Base-by-base conservation (phyloP, 1,140 invertebrate species). In the Mercenaria mercenaria region DNA sequence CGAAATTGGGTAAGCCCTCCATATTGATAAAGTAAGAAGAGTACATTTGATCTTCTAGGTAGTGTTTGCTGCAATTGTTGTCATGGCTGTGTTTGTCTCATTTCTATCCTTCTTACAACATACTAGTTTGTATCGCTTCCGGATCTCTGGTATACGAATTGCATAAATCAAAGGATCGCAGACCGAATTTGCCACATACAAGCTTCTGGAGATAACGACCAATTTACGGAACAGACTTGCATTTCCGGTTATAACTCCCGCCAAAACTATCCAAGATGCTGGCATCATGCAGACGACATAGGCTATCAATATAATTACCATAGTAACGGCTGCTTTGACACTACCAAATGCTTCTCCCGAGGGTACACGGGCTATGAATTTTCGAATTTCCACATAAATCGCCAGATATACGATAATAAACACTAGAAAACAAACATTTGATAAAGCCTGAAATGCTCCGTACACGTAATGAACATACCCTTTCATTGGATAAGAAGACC, bases 401-500 rank as follows among this genome's bases (percentile, higher is more conserved):
- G 29, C 59, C 6, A 64, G 15, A 29, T 64, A 64, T n/a, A 64
- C 6, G 26, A 64, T n/a, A 15, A 64, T 64, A 29, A 64, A 64
- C 8, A 64, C n/a, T 10, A 64, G 20, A 29, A 64, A 64, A 29
- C 59, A 64, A 10, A 64, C 59, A 64, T 64, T 64, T 6, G 59
- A 64, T 29, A 64, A 64, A n/a, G 59, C 26, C 26, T 64, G 59
- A 29, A 64, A 64, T 26, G n/a, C 59, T 6, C 59, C 59, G 26
- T 64, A 64, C 4, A 64, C 59, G n/a, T 64, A 64, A 64, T 64
- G 59, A 26, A 64, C 59, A n/a, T 64, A 64, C 15, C 4, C 26
- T n/a, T n/a, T 64, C 59, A 64, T n/a, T n/a, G 59, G 59, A 29
- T 64, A 64, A 8, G 59, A 64, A n/a, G 59, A 64, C 59, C 59